phyloP scores from a whole-genome alignment of 2,888 invertebrate species.

The Melitaea athalia region DNA sequence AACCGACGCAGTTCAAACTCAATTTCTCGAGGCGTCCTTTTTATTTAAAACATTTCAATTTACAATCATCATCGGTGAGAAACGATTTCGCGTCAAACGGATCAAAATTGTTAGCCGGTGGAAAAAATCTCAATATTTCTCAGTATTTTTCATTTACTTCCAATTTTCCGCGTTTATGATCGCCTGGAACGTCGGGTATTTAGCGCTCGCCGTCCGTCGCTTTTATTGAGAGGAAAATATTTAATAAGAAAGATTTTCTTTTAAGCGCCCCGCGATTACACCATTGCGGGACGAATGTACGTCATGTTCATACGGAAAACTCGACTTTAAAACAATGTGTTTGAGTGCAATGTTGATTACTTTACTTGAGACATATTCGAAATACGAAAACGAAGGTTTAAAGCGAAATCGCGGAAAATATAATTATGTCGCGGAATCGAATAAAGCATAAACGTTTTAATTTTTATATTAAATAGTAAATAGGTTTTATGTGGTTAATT shows the following conservation, averaged over 20 bases:
- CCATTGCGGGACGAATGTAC: conserved; percentile 39
- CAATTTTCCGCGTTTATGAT: conserved; percentile 56
- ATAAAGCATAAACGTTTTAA: conserved; percentile 13
- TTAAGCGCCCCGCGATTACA: conserved; percentile 51
- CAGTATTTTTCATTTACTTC: conserved; percentile 59
- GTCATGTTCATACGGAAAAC: background rate
- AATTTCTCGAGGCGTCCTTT: conserved; percentile 32
- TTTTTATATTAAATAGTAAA: background rate
- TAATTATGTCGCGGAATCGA: conserved; percentile 16
- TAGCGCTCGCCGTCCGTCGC: conserved; percentile 49
- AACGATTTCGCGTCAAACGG: conserved; percentile 33
- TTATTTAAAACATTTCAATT: conserved; percentile 41
- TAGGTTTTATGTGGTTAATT: background rate
- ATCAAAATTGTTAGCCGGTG: conserved; percentile 33
- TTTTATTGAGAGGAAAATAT: conserved; percentile 64
- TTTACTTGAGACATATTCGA: conserved; percentile 16
- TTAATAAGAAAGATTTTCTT: conserved; percentile 63
- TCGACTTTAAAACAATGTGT: background rate
- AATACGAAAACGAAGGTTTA: conserved; percentile 21
- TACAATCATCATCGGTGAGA: conserved; percentile 24
- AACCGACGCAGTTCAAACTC: conserved; percentile 15
- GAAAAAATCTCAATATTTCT: conserved; percentile 45
- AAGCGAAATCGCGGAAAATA: conserved; percentile 25
- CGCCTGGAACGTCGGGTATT: conserved; percentile 53
- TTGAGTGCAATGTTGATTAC: background rate